Evolutionary conservation across 2,113 vertebrate species (phyloP), one percentile per base, ranked within the genome.

Genomic region (Neolamprologus fasciatus): DNA sequence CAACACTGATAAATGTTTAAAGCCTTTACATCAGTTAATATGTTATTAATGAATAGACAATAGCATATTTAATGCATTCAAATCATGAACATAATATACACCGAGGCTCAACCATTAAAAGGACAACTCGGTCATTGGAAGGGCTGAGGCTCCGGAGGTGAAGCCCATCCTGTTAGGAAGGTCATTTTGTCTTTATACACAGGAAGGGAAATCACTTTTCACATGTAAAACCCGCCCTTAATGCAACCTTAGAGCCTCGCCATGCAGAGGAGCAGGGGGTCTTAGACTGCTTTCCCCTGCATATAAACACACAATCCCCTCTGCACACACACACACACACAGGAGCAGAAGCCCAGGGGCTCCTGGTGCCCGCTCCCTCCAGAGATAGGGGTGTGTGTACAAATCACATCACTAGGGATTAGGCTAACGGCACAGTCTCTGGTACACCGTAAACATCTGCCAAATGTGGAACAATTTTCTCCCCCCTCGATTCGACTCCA

Each of bases 381-480:
- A 91, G 94, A 96, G 96, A 96, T 96, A 95, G 94, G 93, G 93
- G 93, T 95, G 93, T 94, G 96, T 95, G 95, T 96, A 96, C 95
- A 97, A 97, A 97, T 96, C 96, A 96, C 97, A 97, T 96, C 96
- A 97, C 91, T 89, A 92, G 95, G 96, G 96, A 97, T 97, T 97
- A 97, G 95, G 94, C 95, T 94, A 95, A 96, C 94, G 93, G 95
- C 97, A 93, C 81, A 95, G 96, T 94, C 95, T 94, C 92, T 94
- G 94, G 91, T 94, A 94, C 91, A 94, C 94, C 92, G 91, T 96
- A 96, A 96, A 96, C 96, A 96, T 96, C 94, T 93, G 92, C 95
- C 89, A 96, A 95, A 95, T 96, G 95, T 95, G 96, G 96, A 96
- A 96, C 96, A 92, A 95, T 96, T 95, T 95, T 91, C 91, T 87